phyloP scores from a whole-genome alignment of 2,888 invertebrate species.

The Argyra leucocephala region DNA sequence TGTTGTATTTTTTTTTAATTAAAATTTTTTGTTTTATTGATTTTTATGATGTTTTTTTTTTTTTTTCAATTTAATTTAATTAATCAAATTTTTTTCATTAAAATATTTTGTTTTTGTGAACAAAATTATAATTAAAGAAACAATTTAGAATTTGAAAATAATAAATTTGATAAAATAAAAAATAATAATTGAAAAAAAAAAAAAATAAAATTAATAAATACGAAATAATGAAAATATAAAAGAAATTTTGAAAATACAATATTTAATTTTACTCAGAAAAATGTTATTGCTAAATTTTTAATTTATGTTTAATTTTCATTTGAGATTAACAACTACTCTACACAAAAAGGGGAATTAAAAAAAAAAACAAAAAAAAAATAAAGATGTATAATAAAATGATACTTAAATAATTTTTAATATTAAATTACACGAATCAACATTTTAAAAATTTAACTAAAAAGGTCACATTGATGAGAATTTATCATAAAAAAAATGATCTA shows the following conservation, averaged over 20 bases:
- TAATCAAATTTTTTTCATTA: no score
- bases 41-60: slow-evolving; percentile 8
- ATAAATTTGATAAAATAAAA: not conserved
- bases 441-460: no score
- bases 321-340: no score
- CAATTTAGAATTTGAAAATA: not conserved
- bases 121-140: slow-evolving; percentile 12
- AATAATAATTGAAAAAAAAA: not conserved
- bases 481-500: no score
- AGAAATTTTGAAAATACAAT: slow-evolving; percentile 11
- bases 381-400: no score
- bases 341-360: no score
- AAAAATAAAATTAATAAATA: not conserved
- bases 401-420: no score
- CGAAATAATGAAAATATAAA: slow-evolving; percentile 1
- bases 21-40: not conserved
- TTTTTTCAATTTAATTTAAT: not conserved
- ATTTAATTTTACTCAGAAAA: slow-evolving; percentile 10
- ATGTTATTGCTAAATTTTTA: slow-evolving; percentile 5
- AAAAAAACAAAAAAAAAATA: no score
- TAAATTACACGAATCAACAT: no score
- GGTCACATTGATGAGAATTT: no score
- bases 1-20: slow-evolving; percentile 7
- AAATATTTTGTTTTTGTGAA: slow-evolving; percentile 8
- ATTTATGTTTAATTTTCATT: not conserved